These are phyloP conservation scores for Drosophila peninsularis DNA, from an alignment of 2,888 invertebrate genomes.

Conservation along the genomic window DNA sequence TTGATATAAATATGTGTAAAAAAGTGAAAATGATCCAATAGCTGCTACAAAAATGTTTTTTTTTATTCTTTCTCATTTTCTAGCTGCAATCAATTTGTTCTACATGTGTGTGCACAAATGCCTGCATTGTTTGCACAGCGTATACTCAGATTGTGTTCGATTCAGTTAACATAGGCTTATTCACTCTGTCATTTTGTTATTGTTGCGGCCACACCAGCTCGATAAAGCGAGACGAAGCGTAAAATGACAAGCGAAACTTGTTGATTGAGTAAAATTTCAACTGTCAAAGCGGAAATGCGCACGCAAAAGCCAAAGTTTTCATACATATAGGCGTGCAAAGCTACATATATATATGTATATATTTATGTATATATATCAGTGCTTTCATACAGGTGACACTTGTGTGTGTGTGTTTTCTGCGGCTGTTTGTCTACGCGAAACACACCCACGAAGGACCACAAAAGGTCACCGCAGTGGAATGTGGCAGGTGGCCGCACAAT, in stretches of 20 bases:
- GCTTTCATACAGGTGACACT: neutral
- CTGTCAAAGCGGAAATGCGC: slow-evolving; percentile 70
- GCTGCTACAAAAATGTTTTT: neutral
- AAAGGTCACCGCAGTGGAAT: slow-evolving; percentile 53
- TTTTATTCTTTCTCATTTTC: too few species aligned
- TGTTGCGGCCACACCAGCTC: slow-evolving; percentile 34
- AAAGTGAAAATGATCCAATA: neutral
- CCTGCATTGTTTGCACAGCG: neutral
- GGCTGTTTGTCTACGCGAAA: slow-evolving; percentile 48
- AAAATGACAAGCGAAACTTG: slow-evolving; percentile 75
- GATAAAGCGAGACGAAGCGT: slow-evolving; percentile 73
- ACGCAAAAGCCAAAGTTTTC: slow-evolving; percentile 54
- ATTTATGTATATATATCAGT: neutral
- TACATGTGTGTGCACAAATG: neutral
- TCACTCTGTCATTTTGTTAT: slow-evolving; percentile 28
- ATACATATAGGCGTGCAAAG: neutral
- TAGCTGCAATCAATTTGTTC: neutral
- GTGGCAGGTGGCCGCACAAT: slow-evolving; percentile 56
- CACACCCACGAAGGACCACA: slow-evolving; percentile 62
- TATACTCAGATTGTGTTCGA: slow-evolving; percentile 14
- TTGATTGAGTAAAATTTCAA: slow-evolving; percentile 76
- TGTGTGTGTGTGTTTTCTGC: slow-evolving; percentile 12
- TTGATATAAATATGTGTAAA: too few species aligned
- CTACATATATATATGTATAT: neutral
- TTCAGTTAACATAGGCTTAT: slow-evolving; percentile 15